Evolutionary conservation across 1,140 invertebrate genomes (phyloP).

Genomic region (Ceratoteleas bidentatus): DNA sequence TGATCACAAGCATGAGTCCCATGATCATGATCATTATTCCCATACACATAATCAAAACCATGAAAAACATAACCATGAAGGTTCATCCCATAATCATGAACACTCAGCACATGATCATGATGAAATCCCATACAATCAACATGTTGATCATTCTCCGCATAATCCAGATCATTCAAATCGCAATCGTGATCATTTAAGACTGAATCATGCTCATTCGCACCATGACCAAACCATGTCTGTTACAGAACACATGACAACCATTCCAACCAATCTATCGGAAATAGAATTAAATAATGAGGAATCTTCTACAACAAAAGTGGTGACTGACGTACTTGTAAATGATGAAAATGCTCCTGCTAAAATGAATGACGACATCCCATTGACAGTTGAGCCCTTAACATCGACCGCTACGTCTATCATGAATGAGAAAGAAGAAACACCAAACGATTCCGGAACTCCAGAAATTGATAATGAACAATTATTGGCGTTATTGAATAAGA

Average conservation of each 20-base stretch:
- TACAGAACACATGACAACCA: slow-evolving; percentile 20
- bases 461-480: slow-evolving; percentile 59
- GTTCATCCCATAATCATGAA: slow-evolving; percentile 8
- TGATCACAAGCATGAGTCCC: slow-evolving; percentile 15
- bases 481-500: slow-evolving; percentile 42
- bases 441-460: slow-evolving; percentile 22
- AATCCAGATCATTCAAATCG: slow-evolving; percentile 6
- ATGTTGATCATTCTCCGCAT: slow-evolving; percentile 6
- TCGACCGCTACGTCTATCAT: slow-evolving; percentile 10
- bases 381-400: slow-evolving; percentile 45
- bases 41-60: too few species aligned
- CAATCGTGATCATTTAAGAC: not conserved
- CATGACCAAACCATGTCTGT: slow-evolving; percentile 5
- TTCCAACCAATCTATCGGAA: not conserved
- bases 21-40: slow-evolving; percentile 20
- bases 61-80: slow-evolving; percentile 13
- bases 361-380: slow-evolving; percentile 6
- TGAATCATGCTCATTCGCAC: not conserved
- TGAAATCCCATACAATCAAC: slow-evolving; percentile 5
- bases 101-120: slow-evolving; percentile 30
- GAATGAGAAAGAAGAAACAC: slow-evolving; percentile 2
- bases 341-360: not conserved
- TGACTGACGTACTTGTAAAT: slow-evolving; percentile 1
- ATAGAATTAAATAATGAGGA: slow-evolving; percentile 6
- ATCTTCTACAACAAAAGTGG: too few species aligned